Evolutionary conservation across 2,113 vertebrate species (phyloP), one percentile per base, ranked within the genome.

Genomic region (Oreochromis niloticus): DNA sequence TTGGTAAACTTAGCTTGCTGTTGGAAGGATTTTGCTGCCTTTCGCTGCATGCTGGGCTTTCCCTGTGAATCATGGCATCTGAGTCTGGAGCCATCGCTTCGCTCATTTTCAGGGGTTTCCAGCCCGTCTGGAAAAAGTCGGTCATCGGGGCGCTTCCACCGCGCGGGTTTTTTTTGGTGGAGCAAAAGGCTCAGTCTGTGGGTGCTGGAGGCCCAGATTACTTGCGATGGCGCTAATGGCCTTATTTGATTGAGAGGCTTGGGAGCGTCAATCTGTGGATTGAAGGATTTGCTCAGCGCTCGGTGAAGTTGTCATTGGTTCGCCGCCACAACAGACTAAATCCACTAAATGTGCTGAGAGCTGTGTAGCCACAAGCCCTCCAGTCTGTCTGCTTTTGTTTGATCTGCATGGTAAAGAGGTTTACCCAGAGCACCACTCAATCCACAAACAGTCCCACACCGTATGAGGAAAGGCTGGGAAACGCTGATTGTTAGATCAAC

Each of bases 241-340:
- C 79, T 93, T 85, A 89, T 94, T 93, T 94, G 92, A 92, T 93
- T 81, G 94, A 93, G 90, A 89, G 85, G 88, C 87, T 92, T 39
- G 81, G 90, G 59, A 86, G 80, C 80, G 27, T 56, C 61, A 82
- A 39, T 88, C 32, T 55, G 66, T 78, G 87, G 94, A 93, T 92
- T 91, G 92, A 91, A 89, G 92, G 93, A 92, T 94, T 95, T 92
- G 88, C 91, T 81, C 30, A 39, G 63, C 43, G 63, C 86, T 94
- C 9, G 30, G 32, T 88, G 87, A 85, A 78, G 89, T 92, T 88
- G 91, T 95, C 91, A 94, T 94, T 91, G 91, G 93, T 83, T 84
- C 27, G 55, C 55, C 79, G 90, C 94, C 87, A 88, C 80, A 11
- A 56, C 84, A 66, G 73, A 79, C 71, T 88, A 71, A 87, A 91